Percentiles rank a stretch among this genome's conserved stretches.
Evolutionary conservation across 2,113 vertebrate genomes (phyloP).

Genomic region (Pitta sordida): DNA sequence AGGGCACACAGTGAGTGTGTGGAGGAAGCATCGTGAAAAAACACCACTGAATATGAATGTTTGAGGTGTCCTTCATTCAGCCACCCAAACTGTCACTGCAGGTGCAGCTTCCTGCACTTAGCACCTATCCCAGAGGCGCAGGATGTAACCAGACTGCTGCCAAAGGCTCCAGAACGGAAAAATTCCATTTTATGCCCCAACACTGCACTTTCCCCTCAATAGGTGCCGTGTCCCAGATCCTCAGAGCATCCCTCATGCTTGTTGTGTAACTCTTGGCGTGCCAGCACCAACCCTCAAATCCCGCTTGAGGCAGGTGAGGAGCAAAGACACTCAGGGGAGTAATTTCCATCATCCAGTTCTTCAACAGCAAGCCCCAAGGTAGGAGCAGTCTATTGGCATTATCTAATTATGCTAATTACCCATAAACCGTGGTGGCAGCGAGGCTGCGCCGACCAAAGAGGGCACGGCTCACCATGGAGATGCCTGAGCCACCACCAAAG

Average conservation of each 20-base stretch:
- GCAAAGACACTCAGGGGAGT: not conserved
- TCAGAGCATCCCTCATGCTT: not conserved
- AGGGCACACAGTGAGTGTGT: accelerated
- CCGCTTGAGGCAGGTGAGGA: not conserved
- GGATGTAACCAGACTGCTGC: not conserved
- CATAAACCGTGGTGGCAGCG: not conserved
- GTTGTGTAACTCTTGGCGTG: accelerated
- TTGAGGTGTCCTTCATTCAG: not conserved
- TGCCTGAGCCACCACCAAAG: conserved; percentile 4
- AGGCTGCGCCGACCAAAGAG: not conserved
- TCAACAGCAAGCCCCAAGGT: conserved; percentile 41
- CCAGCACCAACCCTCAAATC: not conserved
- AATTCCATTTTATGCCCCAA: not conserved
- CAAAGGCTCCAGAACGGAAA: not conserved
- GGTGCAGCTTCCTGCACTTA: not conserved
- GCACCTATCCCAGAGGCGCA: not conserved
- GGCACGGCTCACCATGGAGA: not conserved
- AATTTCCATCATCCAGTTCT: conserved; percentile 1
- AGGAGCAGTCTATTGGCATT: not conserved
- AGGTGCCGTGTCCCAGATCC: not conserved
- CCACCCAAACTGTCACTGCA: not conserved
- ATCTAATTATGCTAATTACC: conserved; percentile 37
- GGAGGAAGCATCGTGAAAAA: not conserved
- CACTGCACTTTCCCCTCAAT: not conserved
- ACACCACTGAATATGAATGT: accelerated